These are phyloP conservation scores for Hypanus sabinus DNA, from an alignment of 2,113 vertebrate species.

Conservation along the genomic window DNA sequence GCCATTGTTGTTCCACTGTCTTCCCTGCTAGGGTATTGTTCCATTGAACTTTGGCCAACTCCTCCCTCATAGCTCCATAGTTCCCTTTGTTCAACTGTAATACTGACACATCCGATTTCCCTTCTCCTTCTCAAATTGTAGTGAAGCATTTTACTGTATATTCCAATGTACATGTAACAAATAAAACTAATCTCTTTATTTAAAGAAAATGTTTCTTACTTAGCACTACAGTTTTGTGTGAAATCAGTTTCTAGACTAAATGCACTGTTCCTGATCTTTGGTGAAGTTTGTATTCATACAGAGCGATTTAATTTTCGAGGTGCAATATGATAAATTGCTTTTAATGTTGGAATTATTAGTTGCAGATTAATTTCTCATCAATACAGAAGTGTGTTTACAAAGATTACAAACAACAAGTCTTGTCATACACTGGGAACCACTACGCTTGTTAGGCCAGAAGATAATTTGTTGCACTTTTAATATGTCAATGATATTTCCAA, in stretches of 20 bases:
- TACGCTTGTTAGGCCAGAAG: not conserved
- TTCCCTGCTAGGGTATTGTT: too few relatives aligned
- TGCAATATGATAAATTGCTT: not conserved
- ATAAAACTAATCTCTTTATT: too few relatives aligned
- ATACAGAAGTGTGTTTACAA: not conserved
- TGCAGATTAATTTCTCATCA: not conserved
- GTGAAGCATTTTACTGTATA: too few relatives aligned
- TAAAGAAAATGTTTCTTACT: not conserved
- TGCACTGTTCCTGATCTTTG: not conserved
- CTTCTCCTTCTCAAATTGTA: too few relatives aligned
- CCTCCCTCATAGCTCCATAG: too few relatives aligned
- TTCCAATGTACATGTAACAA: too few relatives aligned
- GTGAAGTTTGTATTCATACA: not conserved
- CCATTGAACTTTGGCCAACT: too few relatives aligned
- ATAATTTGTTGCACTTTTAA: not conserved
- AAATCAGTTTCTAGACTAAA: not conserved
- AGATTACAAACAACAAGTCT: not conserved
- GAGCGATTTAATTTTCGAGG: too few relatives aligned
- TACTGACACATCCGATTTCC: too few relatives aligned
- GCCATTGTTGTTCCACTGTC: too few relatives aligned
- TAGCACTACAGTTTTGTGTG: not conserved
- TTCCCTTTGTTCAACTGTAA: too few relatives aligned
- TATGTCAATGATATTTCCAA: not conserved
- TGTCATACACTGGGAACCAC: not conserved
- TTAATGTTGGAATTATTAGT: not conserved